A percentile compares a stretch with the other conserved stretches of the same genome.
Evolutionary conservation across 2,113 vertebrate species (phyloP).

Genomic region (Amazona vittata): DNA sequence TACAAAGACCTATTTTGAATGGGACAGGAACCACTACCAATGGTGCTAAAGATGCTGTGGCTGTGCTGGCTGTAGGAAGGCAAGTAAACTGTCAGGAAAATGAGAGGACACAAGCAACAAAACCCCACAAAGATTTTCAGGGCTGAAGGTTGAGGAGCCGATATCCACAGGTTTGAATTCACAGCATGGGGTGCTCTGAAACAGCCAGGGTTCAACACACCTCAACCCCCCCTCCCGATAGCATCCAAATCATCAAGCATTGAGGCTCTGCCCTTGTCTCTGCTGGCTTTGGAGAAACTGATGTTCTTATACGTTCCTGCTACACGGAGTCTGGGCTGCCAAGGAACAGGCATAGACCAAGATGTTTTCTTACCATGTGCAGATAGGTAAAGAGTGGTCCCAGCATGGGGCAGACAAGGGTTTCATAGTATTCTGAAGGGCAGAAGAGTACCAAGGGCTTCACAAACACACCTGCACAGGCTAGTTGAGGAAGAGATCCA

Average conservation of each 20-base stretch:
- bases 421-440: slow-evolving; percentile 87
- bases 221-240: background rate
- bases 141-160: background rate
- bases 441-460: slow-evolving; percentile 90
- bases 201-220: background rate
- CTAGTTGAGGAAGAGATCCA: slow-evolving; percentile 76
- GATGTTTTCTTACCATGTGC: slow-evolving; percentile 82
- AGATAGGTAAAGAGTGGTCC: slow-evolving; percentile 91
- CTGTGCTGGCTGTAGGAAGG: background rate
- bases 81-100: background rate
- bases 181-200: background rate
- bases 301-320: background rate
- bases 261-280: background rate
- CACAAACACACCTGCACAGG: slow-evolving; percentile 84
- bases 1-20: background rate
- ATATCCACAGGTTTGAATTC: background rate
- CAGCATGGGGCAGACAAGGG: slow-evolving; percentile 89
- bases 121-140: background rate
- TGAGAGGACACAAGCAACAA: background rate
- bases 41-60: background rate
- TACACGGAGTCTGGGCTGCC: background rate
- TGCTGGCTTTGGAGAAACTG: background rate
- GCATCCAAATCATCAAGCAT: background rate
- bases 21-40: background rate
- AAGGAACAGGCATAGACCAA: background rate